phyloP scores from a whole-genome alignment of 1,140 invertebrate species.

The Latrodectus geometricus region DNA sequence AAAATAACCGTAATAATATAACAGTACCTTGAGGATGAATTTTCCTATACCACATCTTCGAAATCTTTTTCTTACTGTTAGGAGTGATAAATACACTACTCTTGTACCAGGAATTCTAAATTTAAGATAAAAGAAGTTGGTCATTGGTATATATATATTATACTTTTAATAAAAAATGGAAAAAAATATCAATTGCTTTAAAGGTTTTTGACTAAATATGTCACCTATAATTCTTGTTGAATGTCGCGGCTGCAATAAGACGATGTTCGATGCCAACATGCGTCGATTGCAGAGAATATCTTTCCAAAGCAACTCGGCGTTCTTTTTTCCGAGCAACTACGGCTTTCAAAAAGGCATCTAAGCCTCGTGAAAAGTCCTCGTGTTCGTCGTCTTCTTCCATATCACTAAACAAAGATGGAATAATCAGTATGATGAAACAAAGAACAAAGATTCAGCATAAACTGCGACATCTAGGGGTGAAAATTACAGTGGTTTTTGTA shows the following conservation, averaged over 20 bases:
- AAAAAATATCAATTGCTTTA: background rate
- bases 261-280: conserved; percentile 68
- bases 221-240: conserved; percentile 70
- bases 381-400: conserved; percentile 66
- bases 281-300: conserved; percentile 54
- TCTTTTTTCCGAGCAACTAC: conserved; percentile 64
- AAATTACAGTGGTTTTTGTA: too few species aligned
- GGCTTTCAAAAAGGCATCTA: conserved; percentile 67
- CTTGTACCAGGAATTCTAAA: conserved; percentile 67
- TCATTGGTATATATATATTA: too few species aligned
- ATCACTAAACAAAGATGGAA: conserved; percentile 11
- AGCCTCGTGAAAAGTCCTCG: conserved; percentile 68
- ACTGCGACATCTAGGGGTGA: too few species aligned
- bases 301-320: conserved; percentile 42
- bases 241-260: conserved; percentile 69
- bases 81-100: conserved; percentile 68
- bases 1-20: too few species aligned
- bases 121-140: conserved; percentile 5
- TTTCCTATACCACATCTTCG: conserved; percentile 69
- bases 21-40: conserved; percentile 68
- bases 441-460: too few species aligned
- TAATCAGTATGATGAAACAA: background rate
- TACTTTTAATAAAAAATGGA: background rate
- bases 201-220: background rate
- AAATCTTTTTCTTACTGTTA: conserved; percentile 68